Percentiles rank a stretch among this genome's conserved stretches.
phyloP scores from a whole-genome alignment of 2,113 vertebrate species.

The Xenopus borealis region DNA sequence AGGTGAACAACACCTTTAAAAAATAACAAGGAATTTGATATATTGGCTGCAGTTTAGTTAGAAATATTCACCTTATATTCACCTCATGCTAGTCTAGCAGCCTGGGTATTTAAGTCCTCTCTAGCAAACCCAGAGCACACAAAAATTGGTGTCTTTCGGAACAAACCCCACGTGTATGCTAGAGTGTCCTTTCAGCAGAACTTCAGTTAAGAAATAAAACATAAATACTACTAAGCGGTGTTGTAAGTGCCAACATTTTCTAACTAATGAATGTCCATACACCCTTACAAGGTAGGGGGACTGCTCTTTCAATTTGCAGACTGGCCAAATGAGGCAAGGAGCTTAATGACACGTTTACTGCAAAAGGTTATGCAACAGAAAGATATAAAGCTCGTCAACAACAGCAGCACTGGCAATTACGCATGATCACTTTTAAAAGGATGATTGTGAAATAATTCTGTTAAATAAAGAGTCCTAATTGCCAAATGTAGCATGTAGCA shows the following conservation, averaged over 20 bases:
- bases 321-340: conserved; percentile 3
- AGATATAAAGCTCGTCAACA: conserved; percentile 6
- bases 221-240: conserved; percentile 28
- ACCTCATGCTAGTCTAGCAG: background rate
- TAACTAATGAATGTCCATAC: conserved; percentile 32
- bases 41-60: too few species aligned
- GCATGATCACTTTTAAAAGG: background rate
- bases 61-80: too few species aligned
- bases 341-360: conserved; percentile 12
- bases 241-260: background rate
- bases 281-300: background rate
- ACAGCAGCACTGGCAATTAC: background rate
- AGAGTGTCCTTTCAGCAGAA: conserved; percentile 31
- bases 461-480: conserved; percentile 2
- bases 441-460: conserved; percentile 9
- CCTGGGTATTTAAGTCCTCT: background rate
- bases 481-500: background rate
- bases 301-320: background rate
- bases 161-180: conserved; percentile 4
- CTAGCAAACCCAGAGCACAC: conserved; percentile 8
- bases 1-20: too few species aligned
- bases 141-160: conserved; percentile 25
- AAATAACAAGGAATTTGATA: too few species aligned
- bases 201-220: conserved; percentile 34
- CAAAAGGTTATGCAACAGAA: background rate